phyloP scores from a whole-genome alignment of 2,113 vertebrate genomes.

The Hystrix cristata region DNA sequence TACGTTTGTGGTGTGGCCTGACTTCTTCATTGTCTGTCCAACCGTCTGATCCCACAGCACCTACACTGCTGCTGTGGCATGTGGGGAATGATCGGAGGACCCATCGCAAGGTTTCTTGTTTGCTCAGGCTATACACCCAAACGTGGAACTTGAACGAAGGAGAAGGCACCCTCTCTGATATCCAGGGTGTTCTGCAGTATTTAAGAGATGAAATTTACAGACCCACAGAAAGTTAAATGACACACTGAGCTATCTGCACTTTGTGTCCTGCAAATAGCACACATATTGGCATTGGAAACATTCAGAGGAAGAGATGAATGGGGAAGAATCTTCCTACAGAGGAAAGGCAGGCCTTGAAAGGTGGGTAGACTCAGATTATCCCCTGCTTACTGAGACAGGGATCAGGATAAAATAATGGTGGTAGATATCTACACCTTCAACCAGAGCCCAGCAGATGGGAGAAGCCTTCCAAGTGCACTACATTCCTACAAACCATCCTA shows the following conservation, averaged over 20 bases:
- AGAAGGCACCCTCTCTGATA: not conserved
- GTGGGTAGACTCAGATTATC: not conserved
- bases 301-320: not conserved
- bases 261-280: not conserved
- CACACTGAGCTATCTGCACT: not conserved
- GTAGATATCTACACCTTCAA: not conserved
- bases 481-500: not conserved
- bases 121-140: not conserved
- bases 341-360: not conserved
- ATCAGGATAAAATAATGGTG: not conserved
- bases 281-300: not conserved
- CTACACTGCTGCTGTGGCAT: not conserved
- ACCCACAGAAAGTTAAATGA: not conserved
- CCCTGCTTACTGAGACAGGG: not conserved
- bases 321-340: not conserved
- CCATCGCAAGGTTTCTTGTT: not conserved
- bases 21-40: not conserved
- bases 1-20: not conserved
- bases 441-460: not conserved
- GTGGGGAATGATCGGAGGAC: not conserved
- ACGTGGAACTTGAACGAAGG: not conserved
- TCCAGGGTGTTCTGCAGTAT: not conserved
- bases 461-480: not conserved
- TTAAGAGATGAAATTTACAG: not conserved
- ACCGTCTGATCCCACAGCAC: not conserved